Percentiles rank a stretch among this genome's conserved stretches.
Evolutionary conservation across 2,888 invertebrate species (phyloP).

Genomic region (Philaethria dido): DNA sequence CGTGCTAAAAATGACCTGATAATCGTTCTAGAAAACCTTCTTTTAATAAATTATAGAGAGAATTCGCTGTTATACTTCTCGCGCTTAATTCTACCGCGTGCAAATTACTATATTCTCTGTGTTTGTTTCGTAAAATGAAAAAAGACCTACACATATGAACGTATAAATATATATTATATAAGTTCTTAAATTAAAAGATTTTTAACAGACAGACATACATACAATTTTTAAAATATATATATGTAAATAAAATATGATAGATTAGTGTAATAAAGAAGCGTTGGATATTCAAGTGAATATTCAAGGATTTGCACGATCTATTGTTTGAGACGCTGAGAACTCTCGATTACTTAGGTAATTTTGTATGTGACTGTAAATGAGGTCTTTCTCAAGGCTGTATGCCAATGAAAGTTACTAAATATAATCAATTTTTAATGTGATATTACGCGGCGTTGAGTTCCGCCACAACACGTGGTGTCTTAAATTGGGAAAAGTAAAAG

Average conservation of each 20-base stretch:
- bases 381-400: constrained; percentile 20
- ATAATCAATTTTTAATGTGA: constrained; percentile 1
- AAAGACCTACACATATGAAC: too few species aligned
- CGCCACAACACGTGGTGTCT: neutral
- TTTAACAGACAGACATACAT: neutral
- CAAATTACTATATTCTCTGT: too few species aligned
- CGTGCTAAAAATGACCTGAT: too few species aligned
- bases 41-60: too few species aligned
- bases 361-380: constrained; percentile 22
- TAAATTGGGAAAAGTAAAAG: too few species aligned
- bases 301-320: constrained; percentile 22
- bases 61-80: too few species aligned
- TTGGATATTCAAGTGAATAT: constrained; percentile 17
- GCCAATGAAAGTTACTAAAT: constrained; percentile 9
- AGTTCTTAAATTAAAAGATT: too few species aligned
- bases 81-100: too few species aligned
- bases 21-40: too few species aligned
- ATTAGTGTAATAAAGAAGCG: constrained; percentile 27
- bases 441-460: neutral
- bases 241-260: constrained; percentile 19
- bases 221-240: neutral
- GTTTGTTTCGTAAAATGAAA: too few species aligned
- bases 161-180: too few species aligned
- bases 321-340: constrained; percentile 15
- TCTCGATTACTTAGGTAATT: constrained; percentile 24